Base-by-base conservation (phyloP, 2,888 invertebrate genomes). In the Augochlorella aurata region DNA sequence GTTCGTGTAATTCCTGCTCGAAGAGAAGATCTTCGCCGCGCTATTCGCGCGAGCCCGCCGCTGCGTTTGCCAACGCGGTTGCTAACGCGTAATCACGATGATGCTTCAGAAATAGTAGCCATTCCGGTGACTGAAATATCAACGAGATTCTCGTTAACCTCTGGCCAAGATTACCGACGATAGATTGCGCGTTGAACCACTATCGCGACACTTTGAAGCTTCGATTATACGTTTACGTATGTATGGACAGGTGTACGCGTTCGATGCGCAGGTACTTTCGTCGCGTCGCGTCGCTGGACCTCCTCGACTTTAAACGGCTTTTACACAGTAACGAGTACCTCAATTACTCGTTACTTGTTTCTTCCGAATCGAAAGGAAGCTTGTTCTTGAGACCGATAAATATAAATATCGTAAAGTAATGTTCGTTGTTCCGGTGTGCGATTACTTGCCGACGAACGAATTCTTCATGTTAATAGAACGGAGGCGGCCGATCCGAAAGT, bases 81-180 rank as follows among this genome's bases (percentile, higher is more conserved):
- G 47, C 14, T 3, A 54, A 21, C 66, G 44, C 18, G 21, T 49
- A 73, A 79, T 67, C 74, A 38, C 61, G 74, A 74, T 50, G 63
- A 63, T 21, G 49, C 14, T 47, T 29, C 38, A 61, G 70, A 61
- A 71, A 29, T 47, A 45, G 21, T 45, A 21, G 29, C 61, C 16
- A 58, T 69, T 54, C 74, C 38, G 47, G 61, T 10, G 44, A 69
- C 16, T 10, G 54, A 78, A 81, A 81, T 81, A 69, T 74, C 81
- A 74, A 50, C 74, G 38, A 74, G 50, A 70, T 71, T 74, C 72
- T 49, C 9, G 38, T 81, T 79, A 81, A 81, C 81, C 74, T 79
- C 74, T 52, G 45, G 16, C 14, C 54, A 44, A 21, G 66, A 74
- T 74, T 67, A 49, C 14, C 45, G 54, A 24, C n/a, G 47, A 21